phyloP scores from a whole-genome alignment of 1,140 invertebrate genomes.

The Drosophila murphyi region DNA sequence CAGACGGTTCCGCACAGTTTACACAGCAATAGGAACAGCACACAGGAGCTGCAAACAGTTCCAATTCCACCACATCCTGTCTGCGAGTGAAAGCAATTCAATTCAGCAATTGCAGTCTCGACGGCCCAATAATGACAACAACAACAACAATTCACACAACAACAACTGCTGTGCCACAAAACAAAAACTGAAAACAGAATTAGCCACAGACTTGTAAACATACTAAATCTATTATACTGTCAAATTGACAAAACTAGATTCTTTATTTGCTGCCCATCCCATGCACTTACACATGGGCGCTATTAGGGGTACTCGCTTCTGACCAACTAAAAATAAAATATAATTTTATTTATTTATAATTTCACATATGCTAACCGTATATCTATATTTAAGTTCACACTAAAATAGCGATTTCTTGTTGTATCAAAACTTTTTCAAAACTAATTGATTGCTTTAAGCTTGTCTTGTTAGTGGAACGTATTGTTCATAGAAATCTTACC shows the following conservation, averaged over 20 bases:
- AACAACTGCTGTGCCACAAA: conserved; percentile 6
- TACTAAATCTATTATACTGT: conserved; percentile 74
- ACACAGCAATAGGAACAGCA: conserved; percentile 38
- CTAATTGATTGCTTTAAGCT: neutral
- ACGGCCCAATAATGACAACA: conserved; percentile 39
- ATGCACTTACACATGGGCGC: neutral
- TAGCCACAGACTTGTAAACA: conserved; percentile 55
- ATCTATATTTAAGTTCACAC: too few relatives aligned
- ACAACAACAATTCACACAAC: conserved; percentile 19
- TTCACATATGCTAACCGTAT: too few relatives aligned
- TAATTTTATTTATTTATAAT: neutral
- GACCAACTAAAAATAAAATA: neutral
- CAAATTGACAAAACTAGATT: conserved; percentile 47
- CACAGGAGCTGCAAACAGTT: conserved; percentile 35
- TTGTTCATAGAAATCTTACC: neutral
- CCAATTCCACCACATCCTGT: conserved; percentile 77
- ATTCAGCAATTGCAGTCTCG: conserved; percentile 59
- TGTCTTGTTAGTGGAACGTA: neutral
- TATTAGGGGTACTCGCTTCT: conserved; percentile 19
- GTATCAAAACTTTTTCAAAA: neutral
- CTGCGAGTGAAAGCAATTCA: conserved; percentile 51
- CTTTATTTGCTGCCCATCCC: conserved; percentile 25
- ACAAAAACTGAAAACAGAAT: conserved; percentile 30
- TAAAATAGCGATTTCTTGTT: too few relatives aligned
- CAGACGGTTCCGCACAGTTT: conserved; percentile 72